Evolutionary conservation across 1,140 invertebrate genomes (phyloP).

Genomic region (Pogonus chalceus): DNA sequence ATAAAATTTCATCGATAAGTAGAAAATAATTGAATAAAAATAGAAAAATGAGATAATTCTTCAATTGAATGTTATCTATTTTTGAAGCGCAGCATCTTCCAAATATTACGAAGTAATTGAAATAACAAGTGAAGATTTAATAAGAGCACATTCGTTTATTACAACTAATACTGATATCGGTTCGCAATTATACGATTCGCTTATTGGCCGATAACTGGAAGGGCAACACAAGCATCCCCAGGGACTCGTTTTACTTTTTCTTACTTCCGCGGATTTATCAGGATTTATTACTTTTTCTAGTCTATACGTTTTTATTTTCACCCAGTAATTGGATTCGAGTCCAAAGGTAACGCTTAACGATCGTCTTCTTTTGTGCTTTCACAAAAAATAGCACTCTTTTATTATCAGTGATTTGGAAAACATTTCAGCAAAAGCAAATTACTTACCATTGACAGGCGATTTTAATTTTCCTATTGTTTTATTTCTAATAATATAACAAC

Average conservation of each 20-base stretch:
- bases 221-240: neutral
- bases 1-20: too few species aligned
- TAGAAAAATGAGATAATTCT: too few species aligned
- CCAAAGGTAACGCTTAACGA: neutral
- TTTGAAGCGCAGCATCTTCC: too few species aligned
- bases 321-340: conserved; percentile 5
- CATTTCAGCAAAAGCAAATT: too few species aligned
- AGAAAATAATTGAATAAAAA: too few species aligned
- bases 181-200: conserved; percentile 3
- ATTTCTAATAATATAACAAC: too few species aligned
- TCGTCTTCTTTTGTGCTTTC: neutral
- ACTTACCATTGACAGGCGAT: too few species aligned
- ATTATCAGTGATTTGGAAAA: neutral
- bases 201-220: conserved; percentile 3
- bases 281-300: conserved; percentile 6
- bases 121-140: too few species aligned
- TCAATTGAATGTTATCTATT: too few species aligned
- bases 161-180: neutral
- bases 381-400: neutral
- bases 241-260: conserved; percentile 1
- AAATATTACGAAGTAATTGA: too few species aligned
- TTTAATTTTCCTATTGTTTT: too few species aligned
- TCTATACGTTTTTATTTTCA: conserved; percentile 4
- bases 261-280: conserved; percentile 2
- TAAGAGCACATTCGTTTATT: too few species aligned